Conservation (phyloP, 2,888 invertebrate species). For the Drosophila neonasuta region DNA sequence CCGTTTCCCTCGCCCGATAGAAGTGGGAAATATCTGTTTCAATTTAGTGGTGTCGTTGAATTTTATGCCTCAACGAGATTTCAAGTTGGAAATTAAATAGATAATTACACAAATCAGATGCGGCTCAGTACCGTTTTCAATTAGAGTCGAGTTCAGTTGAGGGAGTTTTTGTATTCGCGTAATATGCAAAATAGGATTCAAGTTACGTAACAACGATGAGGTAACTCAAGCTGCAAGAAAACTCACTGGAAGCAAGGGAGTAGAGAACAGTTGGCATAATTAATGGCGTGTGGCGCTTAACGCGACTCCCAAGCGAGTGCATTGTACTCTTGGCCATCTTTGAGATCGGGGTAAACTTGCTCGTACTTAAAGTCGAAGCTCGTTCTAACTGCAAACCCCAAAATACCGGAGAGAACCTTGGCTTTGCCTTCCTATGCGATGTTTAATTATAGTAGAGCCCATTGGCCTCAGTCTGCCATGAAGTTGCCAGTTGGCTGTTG, state of each 20-base stretch:
- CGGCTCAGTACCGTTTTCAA: slow-evolving; percentile 46
- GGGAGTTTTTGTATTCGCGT: slow-evolving; percentile 1
- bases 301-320: slow-evolving; percentile 57
- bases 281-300: slow-evolving; percentile 75
- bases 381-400: slow-evolving; percentile 65
- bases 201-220: slow-evolving; percentile 1
- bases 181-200: slow-evolving; percentile 32
- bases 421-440: slow-evolving; percentile 11
- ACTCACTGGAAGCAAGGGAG: neutral
- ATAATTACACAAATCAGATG: slow-evolving; percentile 56
- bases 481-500: slow-evolving; percentile 20
- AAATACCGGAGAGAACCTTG: slow-evolving; percentile 30
- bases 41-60: slow-evolving; percentile 69
- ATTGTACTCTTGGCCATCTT: slow-evolving; percentile 61
- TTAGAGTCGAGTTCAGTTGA: too few species aligned
- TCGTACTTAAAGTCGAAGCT: slow-evolving; percentile 14
- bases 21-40: slow-evolving; percentile 41
- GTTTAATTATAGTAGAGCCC: slow-evolving; percentile 72
- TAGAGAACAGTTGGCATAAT: slow-evolving; percentile 58
- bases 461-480: slow-evolving; percentile 46
- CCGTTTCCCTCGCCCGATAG: neutral
- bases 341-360: slow-evolving; percentile 11
- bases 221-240: slow-evolving; percentile 5
- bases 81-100: slow-evolving; percentile 41
- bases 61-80: slow-evolving; percentile 69